Percentiles rank a stretch among this genome's conserved stretches.
These are phyloP conservation scores for Pseudococcus longispinus DNA, from an alignment of 2,888 invertebrate genomes.

Conservation along the genomic window DNA sequence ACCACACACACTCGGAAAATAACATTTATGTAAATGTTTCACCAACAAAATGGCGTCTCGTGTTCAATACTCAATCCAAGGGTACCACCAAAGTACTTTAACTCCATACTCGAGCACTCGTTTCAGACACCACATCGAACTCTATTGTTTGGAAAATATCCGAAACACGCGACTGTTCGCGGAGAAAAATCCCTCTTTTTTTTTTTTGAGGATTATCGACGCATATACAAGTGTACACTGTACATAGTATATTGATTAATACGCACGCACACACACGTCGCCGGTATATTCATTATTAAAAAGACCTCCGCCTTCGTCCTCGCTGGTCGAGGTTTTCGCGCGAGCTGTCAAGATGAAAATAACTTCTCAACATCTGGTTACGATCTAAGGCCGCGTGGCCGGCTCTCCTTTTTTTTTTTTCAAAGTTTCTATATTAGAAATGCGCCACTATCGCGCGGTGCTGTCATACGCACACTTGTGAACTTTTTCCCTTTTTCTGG, in stretches of 20 bases:
- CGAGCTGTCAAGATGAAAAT: conserved; percentile 36
- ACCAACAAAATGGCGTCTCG: neutral
- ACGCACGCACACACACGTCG: neutral
- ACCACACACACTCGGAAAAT: neutral
- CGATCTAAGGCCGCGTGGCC: conserved; percentile 53
- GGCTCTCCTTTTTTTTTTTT: conserved; percentile 11
- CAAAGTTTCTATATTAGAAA: conserved; percentile 50
- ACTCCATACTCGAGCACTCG: neutral
- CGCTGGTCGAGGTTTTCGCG: neutral
- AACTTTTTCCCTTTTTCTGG: conserved; percentile 36
- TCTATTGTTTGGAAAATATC: conserved; percentile 5
- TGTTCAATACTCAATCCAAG: neutral
- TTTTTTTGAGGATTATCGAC: neutral
- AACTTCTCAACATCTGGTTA: conserved; percentile 54
- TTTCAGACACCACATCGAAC: neutral
- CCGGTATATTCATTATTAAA: neutral
- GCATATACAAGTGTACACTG: neutral
- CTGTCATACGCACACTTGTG: conserved; percentile 53
- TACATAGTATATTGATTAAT: neutral
- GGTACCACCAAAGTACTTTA: neutral
- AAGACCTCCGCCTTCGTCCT: neutral
- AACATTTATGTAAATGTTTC: neutral
- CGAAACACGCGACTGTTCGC: neutral
- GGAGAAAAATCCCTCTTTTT: neutral
- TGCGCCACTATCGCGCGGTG: neutral